Base-by-base conservation (phyloP, 35 echinoderm and acorn worm species). In the Lytechinus pictus region DNA sequence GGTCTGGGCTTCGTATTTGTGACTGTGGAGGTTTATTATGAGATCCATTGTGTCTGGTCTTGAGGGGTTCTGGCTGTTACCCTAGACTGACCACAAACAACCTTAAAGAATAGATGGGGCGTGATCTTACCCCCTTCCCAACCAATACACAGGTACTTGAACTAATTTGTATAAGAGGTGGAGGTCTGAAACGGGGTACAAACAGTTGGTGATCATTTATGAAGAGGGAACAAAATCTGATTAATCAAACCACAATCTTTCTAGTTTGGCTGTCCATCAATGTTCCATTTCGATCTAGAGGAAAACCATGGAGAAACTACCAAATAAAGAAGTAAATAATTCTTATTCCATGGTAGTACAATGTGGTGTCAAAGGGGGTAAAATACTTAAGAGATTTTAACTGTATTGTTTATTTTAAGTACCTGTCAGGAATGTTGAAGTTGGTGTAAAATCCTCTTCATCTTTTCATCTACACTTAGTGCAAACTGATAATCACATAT, bases 61-160 rank as follows among this genome's bases (percentile, higher is more conserved):
- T 24, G 66, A 8, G 60, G 19, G 66, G 19, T 79, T 79, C 19
- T 24, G 19, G 8, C 16, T 60, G 57, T 60, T 60, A 60, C 57
- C 57, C 66, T 79, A 79, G 66, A 79, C 66, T 79, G 66, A 79
- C 66, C 66, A 79, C 66, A 79, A 79, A 79, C 66, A 79, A 79
- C 19, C n/a, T 4, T 79, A 79, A n/a, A 79, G 66, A 79, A 79
- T 79, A 24, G 66, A 16, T 79, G 16, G 19, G 66, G 66, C 21
- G 66, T 79, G 66, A 16, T 79, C 66, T 79, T 79, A 24, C 66
- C 66, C 61, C 66, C 21, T 79, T n/a, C 66, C 66, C 19, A 4
- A 79, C 6, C 16, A 79, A 79, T 79, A 79, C 19, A 79, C 4
- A 24, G 66, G 16, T 24, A n/a, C 66, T 79, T 79, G 66, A 79